These are phyloP conservation scores for Liolophura sinensis DNA, from an alignment of 1,140 invertebrate species.

Conservation along the genomic window DNA sequence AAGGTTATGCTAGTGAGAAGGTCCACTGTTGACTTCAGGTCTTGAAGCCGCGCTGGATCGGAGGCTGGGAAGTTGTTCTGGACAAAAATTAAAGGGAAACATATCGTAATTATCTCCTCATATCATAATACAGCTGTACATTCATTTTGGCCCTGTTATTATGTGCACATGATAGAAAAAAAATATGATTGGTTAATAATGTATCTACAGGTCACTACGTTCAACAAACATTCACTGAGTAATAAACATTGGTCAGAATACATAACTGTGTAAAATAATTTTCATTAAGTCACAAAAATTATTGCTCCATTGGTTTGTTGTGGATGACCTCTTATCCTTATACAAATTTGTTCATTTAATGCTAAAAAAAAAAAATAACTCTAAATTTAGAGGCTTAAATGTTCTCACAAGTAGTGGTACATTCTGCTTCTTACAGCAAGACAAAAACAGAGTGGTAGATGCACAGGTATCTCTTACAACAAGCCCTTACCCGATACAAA, in stretches of 20 bases:
- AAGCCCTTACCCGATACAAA: conserved; percentile 88
- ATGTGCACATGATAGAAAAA: conserved; percentile 5
- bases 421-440: no score
- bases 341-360: no score
- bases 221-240: no score
- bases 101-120: not conserved
- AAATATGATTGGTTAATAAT: conserved; percentile 5
- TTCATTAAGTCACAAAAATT: no score
- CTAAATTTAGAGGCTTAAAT: no score
- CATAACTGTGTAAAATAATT: no score
- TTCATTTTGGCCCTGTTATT: conserved; percentile 9
- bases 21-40: conserved; percentile 98
- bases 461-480: not conserved
- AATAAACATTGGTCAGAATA: no score
- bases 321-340: no score
- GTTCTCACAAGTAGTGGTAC: no score
- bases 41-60: conserved; percentile 95
- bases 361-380: no score
- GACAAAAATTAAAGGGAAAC: conserved; percentile 24
- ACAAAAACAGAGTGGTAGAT: not conserved
- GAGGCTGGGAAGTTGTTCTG: conserved; percentile 98
- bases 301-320: no score
- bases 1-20: conserved; percentile 98
- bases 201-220: not conserved
- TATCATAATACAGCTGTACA: not conserved